These are phyloP conservation scores for Anodontia alba DNA, from an alignment of 2,888 invertebrate species.

Conservation along the genomic window DNA sequence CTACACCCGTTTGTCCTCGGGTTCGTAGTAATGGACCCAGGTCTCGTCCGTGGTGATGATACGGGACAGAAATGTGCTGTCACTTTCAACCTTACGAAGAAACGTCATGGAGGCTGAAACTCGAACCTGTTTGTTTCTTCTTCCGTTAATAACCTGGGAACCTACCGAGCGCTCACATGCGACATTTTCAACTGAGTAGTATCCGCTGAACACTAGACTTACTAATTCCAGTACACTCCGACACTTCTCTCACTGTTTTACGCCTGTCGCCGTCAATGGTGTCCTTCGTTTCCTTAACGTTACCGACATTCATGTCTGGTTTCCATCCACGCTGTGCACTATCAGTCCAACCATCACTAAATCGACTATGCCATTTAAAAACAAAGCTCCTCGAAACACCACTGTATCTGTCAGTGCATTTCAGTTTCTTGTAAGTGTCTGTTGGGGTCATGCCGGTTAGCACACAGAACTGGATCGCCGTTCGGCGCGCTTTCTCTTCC, in stretches of 20 bases:
- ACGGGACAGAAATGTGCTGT: too few relatives aligned
- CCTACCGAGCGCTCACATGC: too few relatives aligned
- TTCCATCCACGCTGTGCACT: conserved; percentile 22
- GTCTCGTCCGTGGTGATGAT: too few relatives aligned
- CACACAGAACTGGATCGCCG: conserved; percentile 27
- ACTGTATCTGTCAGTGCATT: conserved; percentile 22
- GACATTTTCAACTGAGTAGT: conserved; percentile 24
- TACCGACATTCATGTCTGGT: conserved; percentile 18
- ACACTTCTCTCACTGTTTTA: conserved; percentile 18
- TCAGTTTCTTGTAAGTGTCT: conserved; percentile 23
- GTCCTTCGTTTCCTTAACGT: conserved; percentile 13
- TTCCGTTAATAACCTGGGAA: too few relatives aligned
- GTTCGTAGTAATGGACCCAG: too few relatives aligned
- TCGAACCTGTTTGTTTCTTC: too few relatives aligned
- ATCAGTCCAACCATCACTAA: conserved; percentile 19
- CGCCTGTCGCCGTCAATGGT: conserved; percentile 20
- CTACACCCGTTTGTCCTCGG: conserved; percentile 3
- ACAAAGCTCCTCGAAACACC: conserved; percentile 25
- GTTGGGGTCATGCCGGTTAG: conserved; percentile 4
- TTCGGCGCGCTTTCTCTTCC: conserved; percentile 23
- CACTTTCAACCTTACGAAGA: too few relatives aligned
- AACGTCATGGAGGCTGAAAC: too few relatives aligned
- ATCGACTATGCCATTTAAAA: conserved; percentile 21
- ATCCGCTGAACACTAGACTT: conserved; percentile 10
- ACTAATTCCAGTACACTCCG: conserved; percentile 13